Conservation (phyloP, 2,888 invertebrate genomes). For the Cataglyphis rosenhaueri region DNA sequence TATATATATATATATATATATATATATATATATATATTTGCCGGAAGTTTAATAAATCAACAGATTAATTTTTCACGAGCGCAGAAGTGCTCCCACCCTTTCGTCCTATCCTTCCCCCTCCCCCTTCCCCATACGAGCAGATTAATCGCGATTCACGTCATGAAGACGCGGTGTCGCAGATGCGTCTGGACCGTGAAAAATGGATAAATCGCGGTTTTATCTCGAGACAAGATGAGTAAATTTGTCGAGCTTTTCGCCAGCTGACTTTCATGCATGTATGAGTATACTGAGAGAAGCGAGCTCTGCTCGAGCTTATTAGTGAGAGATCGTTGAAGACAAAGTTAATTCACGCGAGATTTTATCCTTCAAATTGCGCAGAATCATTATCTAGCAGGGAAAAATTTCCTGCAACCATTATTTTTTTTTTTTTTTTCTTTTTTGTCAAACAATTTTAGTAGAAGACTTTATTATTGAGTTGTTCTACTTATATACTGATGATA, state of each 20-base stretch:
- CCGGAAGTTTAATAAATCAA: slow-evolving; percentile 23
- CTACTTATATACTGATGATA: background rate
- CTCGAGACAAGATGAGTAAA: background rate
- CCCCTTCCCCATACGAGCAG: background rate
- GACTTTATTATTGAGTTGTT: background rate
- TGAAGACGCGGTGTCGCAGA: background rate
- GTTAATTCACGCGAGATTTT: background rate
- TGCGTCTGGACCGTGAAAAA: background rate
- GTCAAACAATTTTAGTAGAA: background rate
- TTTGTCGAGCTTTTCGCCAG: background rate
- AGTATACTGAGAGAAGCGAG: background rate
- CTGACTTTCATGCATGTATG: background rate
- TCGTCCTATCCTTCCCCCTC: background rate
- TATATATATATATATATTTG: slow-evolving; percentile 1
- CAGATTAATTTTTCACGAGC: slow-evolving; percentile 27
- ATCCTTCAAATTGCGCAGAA: background rate
- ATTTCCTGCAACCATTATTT: background rate
- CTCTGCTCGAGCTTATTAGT: background rate
- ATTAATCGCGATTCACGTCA: slow-evolving; percentile 27
- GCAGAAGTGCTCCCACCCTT: background rate
- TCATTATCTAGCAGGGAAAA: background rate
- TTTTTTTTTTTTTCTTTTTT: background rate
- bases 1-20: background rate
- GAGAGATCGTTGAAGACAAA: background rate
- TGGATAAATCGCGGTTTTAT: background rate